Percentiles rank a stretch among this genome's conserved stretches.
These are phyloP conservation scores for Apostichopus californicus DNA, from an alignment of 35 echinoderm and acorn worm species.

Conservation along the genomic window DNA sequence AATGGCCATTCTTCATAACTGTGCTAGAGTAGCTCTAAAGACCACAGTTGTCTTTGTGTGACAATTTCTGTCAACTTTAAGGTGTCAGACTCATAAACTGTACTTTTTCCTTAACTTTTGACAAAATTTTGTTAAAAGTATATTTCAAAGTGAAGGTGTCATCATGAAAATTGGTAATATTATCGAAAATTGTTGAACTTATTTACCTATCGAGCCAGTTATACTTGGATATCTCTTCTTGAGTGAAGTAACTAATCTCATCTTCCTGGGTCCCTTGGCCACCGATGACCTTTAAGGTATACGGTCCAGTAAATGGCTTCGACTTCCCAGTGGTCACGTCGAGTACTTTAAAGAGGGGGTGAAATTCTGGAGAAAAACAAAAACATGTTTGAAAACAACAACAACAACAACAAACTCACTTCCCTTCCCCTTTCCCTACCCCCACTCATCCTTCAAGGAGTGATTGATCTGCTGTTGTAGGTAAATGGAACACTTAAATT, in stretches of 20 bases:
- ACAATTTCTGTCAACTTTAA: too few species aligned
- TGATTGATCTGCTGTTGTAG: too few species aligned
- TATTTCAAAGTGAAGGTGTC: too few species aligned
- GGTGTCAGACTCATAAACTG: too few species aligned
- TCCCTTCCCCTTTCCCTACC: background rate
- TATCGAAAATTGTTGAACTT: background rate
- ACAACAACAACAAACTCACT: background rate
- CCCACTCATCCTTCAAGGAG: too few species aligned
- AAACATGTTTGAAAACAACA: background rate
- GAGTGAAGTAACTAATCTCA: constrained; percentile 20
- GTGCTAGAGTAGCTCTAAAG: too few species aligned
- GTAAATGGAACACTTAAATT: background rate
- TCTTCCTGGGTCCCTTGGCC: constrained; percentile 3
- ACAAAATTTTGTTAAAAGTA: too few species aligned
- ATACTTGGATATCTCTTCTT: constrained; percentile 1
- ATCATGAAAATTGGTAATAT: too few species aligned
- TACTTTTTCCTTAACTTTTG: too few species aligned
- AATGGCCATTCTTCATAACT: too few species aligned
- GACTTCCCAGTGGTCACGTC: constrained; percentile 22
- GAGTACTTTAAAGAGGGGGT: constrained; percentile 15
- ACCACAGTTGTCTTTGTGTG: too few species aligned
- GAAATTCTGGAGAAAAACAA: background rate
- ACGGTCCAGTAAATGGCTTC: constrained; percentile 18
- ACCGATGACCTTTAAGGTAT: constrained; percentile 29
- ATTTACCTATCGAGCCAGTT: constrained; percentile 14